These are phyloP conservation scores for Nycteola revayana DNA, from an alignment of 2,888 invertebrate genomes.

Conservation along the genomic window DNA sequence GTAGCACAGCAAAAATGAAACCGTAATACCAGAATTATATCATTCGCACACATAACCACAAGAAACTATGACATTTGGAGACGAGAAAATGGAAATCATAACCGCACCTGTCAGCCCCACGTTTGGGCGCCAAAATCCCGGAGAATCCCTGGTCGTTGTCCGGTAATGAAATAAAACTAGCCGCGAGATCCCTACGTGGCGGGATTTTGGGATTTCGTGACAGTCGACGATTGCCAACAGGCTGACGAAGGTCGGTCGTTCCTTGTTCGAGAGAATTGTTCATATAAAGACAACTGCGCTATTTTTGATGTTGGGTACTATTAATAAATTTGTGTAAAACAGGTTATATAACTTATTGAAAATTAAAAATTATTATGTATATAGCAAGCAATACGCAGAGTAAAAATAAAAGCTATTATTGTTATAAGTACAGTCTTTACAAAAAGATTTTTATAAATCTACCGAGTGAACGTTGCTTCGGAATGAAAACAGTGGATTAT, in stretches of 20 bases:
- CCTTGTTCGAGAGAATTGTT: slow-evolving; percentile 40
- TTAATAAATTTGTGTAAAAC: no score
- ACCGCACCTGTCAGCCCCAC: slow-evolving; percentile 33
- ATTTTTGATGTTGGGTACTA: no score
- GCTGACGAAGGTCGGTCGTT: slow-evolving; percentile 50
- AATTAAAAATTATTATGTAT: no score
- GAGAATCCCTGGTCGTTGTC: slow-evolving; percentile 33
- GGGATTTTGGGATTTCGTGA: slow-evolving; percentile 42
- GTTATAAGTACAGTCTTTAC: no score
- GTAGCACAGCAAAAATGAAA: no score
- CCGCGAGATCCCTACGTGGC: slow-evolving; percentile 38
- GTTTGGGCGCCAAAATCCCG: slow-evolving; percentile 39
- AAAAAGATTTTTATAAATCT: no score
- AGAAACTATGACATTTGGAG: slow-evolving; percentile 21
- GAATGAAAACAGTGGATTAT: no score
- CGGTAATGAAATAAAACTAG: slow-evolving; percentile 58
- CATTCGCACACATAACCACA: slow-evolving; percentile 9
- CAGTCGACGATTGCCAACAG: slow-evolving; percentile 44
- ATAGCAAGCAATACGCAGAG: no score
- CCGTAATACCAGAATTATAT: no score
- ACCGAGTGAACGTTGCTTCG: no score
- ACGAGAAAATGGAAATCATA: slow-evolving; percentile 34
- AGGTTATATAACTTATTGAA: no score
- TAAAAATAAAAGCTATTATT: no score
- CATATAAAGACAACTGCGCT: slow-evolving; percentile 19